phyloP scores from a whole-genome alignment of 2,113 vertebrate genomes.

The Mystacornis crossleyi region DNA sequence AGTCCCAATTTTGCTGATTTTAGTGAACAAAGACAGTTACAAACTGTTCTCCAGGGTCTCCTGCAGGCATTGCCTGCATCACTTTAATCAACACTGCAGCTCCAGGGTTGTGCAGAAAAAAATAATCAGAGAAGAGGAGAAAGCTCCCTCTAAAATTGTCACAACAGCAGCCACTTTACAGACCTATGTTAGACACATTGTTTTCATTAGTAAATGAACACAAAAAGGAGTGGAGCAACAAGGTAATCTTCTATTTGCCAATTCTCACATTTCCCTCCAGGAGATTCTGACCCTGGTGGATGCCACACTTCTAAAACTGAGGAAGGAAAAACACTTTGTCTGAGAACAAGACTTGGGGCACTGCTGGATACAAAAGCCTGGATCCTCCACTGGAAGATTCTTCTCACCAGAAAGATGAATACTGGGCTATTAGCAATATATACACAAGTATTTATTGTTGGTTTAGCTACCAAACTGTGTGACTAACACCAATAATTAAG shows the following conservation, averaged over 20 bases:
- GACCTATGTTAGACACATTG: neutral
- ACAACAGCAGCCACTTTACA: neutral
- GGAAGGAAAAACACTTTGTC: neutral
- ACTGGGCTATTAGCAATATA: neutral
- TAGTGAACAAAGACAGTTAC: neutral
- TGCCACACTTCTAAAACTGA: conserved; percentile 41
- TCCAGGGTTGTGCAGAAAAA: neutral
- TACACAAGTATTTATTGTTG: neutral
- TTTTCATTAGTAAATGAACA: conserved; percentile 29
- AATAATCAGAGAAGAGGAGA: neutral
- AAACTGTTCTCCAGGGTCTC: neutral
- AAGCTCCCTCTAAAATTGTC: neutral
- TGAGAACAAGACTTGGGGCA: neutral
- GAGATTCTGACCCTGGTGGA: conserved; percentile 60
- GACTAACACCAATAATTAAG: neutral
- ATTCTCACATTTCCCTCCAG: conserved; percentile 18
- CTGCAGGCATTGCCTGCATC: neutral
- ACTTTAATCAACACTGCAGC: neutral
- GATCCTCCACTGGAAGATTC: neutral
- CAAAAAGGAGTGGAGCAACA: neutral
- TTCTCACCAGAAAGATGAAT: neutral
- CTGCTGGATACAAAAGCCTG: neutral
- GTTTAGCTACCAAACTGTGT: neutral
- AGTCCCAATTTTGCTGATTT: neutral
- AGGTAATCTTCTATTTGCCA: neutral